Base-by-base conservation (phyloP, 2,797 vertebrate species). In the Pipistrellus pipistrellus region DNA sequence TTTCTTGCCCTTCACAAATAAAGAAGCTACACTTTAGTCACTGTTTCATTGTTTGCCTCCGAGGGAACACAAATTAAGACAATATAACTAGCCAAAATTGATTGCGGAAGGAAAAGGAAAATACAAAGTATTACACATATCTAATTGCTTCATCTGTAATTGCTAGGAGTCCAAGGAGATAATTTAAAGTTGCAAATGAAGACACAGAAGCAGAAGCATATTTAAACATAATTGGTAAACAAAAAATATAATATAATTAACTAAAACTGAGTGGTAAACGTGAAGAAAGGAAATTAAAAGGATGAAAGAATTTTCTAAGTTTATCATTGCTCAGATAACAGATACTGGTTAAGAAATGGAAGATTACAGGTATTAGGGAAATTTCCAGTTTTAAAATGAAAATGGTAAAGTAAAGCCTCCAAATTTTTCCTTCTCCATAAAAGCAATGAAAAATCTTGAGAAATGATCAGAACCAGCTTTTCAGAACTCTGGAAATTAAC, bases 161-260 rank as follows among this genome's bases (percentile, higher is more conserved):
- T 95, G 57, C 66, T 88, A 46, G 46, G 32, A 95, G 27, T 93
- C 38, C 86, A 88, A 90, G 57, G 53, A 96, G 84, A 90, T 92
- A 82, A 95, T 95, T 96, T 93, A 69, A 92, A 78, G 57, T 68
- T 86, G 71, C 57, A 94, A 95, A 95, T 93, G 44, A 90, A 96
- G 76, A 87, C 76, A 93, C 66, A 90, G 64, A 92, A 59, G 51
- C 78, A 94, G 91, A 96, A 94, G 30, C 80, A 86, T 84, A 69
- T 21, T 92, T 92, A 93, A 92, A 35, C 82, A 80, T 82, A 96
- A 92, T 93, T 91, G 69, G 57, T 83, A 95, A 96, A 92, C 62
- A 90, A 80, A 96, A 96, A 95, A 69, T 80, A 84, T 73, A 95
- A 92, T 78, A 88, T 76, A 94, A 96, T 88, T 90, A 95, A 55